Evolutionary conservation across 2,888 invertebrate species (phyloP).

Genomic region (Hoplodrina blanda): DNA sequence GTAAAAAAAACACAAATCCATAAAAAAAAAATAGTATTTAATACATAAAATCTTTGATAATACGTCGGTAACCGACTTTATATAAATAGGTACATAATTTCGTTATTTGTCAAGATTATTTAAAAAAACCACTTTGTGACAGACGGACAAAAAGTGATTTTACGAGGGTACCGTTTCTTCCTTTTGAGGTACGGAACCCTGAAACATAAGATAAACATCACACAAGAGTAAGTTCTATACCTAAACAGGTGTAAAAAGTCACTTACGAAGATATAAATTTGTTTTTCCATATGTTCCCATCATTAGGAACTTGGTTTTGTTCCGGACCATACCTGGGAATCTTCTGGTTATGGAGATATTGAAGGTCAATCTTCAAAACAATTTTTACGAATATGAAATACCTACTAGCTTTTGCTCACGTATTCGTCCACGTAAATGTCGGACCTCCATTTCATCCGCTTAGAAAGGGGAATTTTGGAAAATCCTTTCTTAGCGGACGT

Average conservation of each 20-base stretch:
- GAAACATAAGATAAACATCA: slow-evolving; percentile 18
- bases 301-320: too few species aligned
- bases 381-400: too few species aligned
- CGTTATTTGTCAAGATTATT: slow-evolving; percentile 3
- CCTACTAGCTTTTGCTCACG: too few species aligned
- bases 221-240: slow-evolving; percentile 21
- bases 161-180: neutral
- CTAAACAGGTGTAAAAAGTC: neutral
- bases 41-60: slow-evolving; percentile 52
- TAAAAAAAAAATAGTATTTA: slow-evolving; percentile 42
- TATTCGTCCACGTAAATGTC: too few species aligned
- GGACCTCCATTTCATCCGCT: too few species aligned
- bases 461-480: too few species aligned
- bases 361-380: too few species aligned
- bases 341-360: too few species aligned
- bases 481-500: too few species aligned
- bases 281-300: too few species aligned
- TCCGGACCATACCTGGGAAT: too few species aligned
- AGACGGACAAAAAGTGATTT: neutral
- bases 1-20: slow-evolving; percentile 42
- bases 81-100: slow-evolving; percentile 13
- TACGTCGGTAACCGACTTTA: slow-evolving; percentile 32
- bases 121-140: neutral
- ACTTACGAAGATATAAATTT: too few species aligned
- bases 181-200: neutral